Base-by-base conservation (phyloP, 2,797 vertebrate species). In the Craterocephalus amniculus region DNA sequence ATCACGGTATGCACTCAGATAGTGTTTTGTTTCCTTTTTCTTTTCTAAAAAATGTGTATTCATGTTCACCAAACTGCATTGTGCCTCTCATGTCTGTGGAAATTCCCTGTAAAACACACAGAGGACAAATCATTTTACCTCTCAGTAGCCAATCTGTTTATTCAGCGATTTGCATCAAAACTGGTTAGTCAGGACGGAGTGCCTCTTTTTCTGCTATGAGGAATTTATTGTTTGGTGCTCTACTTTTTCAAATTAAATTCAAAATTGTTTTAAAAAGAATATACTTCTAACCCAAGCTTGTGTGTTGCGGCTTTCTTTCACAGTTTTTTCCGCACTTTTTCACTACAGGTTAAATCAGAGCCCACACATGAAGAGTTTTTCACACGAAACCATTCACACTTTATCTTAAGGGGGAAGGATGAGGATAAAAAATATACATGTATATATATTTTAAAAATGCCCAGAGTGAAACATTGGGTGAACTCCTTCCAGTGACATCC, bases 161-260 rank as follows among this genome's bases (percentile, higher is more conserved):
- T 91, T 92, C 63, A 86, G 85, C 81, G 74, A 81, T 89, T 86
- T 81, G 89, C 89, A 85, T 92, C 75, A 73, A 77, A 89, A 78
- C 80, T 73, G 87, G 83, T 78, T 81, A 82, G 88, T 88, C 84
- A 79, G 83, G 87, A 90, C 10, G 65, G 89, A 90, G 90, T 91
- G 91, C 88, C 89, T 92, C 87, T 92, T 91, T 91, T 90, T 88
- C 79, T 88, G 87, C 87, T 81, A 89, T 85, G 86, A 80, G 87
- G 87, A 88, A 85, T 88, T 85, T 88, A 89, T 91, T 90, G 89
- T 92, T 92, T 93, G 91, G 91, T 92, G 92, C 92, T 93, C 90
- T 87, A 91, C 88, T 92, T 92, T 93, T 89, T 86, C 88, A 92
- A 54, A 91, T 92, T 88, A 88, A 91, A 93, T 80, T 88, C 56